Evolutionary conservation across 2,113 vertebrate species (phyloP), one percentile per base, ranked within the genome.

Genomic region (Xyliphius kryptos): DNA sequence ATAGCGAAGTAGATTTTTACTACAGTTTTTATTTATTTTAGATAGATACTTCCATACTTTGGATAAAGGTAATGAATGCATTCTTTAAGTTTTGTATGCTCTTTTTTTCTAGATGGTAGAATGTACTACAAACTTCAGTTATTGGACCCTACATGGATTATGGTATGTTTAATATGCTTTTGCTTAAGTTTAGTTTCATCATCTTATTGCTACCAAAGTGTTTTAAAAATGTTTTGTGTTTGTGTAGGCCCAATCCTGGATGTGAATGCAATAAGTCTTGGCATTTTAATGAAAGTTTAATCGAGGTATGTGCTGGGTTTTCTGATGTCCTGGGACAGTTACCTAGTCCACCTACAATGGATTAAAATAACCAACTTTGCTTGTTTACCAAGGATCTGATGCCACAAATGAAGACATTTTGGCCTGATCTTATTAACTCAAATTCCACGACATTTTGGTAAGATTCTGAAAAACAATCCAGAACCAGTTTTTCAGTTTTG

Each of bases 111-210:
- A 89, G 87, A 70, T 81, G 74, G 81, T 86, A 53, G 58, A 76
- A 1, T 89, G 87, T 67, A 74, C 80, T 56, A 6, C 70, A 43
- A 73, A 81, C 47, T 26, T 86, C 5, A 80, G 69, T 67, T 81
- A 77, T 63, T 89, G 87, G 87, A 82, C 85, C 46, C 48, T 89
- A 10, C 87, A 89, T 76, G 87, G 87, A 69, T 76, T 89, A 41
- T 89, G 87, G 87, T 88, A 73, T 63, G 65, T 51, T 52, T 19
- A 15, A 41, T 13, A 15, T 22, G 5, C 32, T 38, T 16, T 1
- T 6, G 1, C 19, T n/a, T 20, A 43, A 19, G 15, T 43, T 38
- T 4, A 7, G 20, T 26, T 26, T 26, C 22, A 10, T 22, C 5
- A 19, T 17, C 50, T 12, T 17, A 22, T 14, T 41, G 20, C 37